Conservation (phyloP, 53 echinoderm and acorn worm species). For the Crossaster papposus region DNA sequence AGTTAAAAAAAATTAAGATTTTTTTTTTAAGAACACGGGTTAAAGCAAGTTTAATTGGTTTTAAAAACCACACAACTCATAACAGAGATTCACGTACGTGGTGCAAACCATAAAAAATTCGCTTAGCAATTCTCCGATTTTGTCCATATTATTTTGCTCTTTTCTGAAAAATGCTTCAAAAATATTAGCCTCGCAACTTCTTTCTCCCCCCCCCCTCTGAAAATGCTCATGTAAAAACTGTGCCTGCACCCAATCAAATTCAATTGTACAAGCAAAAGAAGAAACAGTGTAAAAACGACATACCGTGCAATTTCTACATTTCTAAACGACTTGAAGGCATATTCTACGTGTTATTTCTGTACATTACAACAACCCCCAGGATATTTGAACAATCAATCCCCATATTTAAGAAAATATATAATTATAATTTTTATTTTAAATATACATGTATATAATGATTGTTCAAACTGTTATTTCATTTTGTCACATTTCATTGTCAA, state of each 20-base stretch:
- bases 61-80: too few species aligned
- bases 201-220: not conserved
- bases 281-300: not conserved
- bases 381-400: not conserved
- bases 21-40: too few species aligned
- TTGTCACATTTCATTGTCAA: conserved; percentile 32
- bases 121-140: too few species aligned
- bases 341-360: not conserved
- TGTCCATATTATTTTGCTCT: too few species aligned
- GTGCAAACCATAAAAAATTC: too few species aligned
- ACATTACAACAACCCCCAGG: not conserved
- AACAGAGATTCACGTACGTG: too few species aligned
- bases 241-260: not conserved
- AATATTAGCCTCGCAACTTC: too few species aligned
- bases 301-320: too few species aligned
- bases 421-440: conserved; percentile 39
- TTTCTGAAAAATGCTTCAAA: too few species aligned
- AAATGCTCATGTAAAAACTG: not conserved
- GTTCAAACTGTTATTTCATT: conserved; percentile 20
- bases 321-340: not conserved
- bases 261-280: not conserved
- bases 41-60: too few species aligned
- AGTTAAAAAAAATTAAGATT: too few species aligned
- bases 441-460: conserved; percentile 44
- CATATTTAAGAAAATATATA: conserved; percentile 52